phyloP scores from a whole-genome alignment of 2,113 vertebrate genomes.

The Eclectus roratus region DNA sequence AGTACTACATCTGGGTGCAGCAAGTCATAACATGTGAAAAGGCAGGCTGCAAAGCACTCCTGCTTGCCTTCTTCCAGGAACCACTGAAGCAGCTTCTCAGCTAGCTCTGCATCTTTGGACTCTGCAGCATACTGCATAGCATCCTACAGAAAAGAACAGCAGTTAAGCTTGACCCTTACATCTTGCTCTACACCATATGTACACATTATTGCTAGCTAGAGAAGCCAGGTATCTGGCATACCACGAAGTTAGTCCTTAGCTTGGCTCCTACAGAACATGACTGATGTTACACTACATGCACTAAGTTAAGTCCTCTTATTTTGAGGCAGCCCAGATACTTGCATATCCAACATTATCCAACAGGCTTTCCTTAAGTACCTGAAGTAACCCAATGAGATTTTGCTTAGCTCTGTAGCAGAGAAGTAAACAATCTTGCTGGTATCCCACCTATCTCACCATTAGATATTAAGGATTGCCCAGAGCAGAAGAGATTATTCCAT shows the following conservation, averaged over 20 bases:
- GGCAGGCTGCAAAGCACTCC: conserved; percentile 88
- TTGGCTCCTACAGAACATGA: not conserved
- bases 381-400: not conserved
- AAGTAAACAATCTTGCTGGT: not conserved
- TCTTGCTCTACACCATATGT: not conserved
- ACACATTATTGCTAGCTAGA: not conserved
- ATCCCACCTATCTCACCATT: not conserved
- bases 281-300: not conserved
- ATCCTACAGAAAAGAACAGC: conserved; percentile 72
- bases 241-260: not conserved
- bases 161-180: not conserved
- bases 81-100: conserved; percentile 87
- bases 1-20: conserved; percentile 87
- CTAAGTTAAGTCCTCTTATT: not conserved
- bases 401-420: not conserved
- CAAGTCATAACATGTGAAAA: conserved; percentile 88
- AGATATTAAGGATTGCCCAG: not conserved
- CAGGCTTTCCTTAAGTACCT: not conserved
- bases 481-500: not conserved
- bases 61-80: conserved; percentile 87
- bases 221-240: not conserved
- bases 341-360: not conserved
- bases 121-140: conserved; percentile 90
- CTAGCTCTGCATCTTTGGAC: conserved; percentile 84
- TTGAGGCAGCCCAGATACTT: not conserved